Conservation (phyloP, 1,140 invertebrate species). For the Caenorhabditis tropicalis region DNA sequence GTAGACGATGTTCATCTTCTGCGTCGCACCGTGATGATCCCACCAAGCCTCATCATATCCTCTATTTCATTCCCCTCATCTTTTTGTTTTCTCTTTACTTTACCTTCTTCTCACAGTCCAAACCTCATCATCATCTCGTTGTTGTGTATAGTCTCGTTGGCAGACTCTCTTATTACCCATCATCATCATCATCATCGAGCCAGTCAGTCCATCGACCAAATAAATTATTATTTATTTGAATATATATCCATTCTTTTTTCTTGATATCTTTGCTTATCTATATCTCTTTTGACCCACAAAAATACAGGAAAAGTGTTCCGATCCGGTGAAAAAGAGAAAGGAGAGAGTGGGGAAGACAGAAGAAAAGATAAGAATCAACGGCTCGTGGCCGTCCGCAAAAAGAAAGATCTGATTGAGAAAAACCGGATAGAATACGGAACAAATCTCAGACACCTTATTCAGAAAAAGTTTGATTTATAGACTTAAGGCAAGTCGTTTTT, state of each 20-base stretch:
- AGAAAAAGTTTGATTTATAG: conserved; percentile 21
- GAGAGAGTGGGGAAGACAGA: too few species aligned
- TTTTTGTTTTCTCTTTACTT: conserved; percentile 1
- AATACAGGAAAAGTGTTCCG: conserved; percentile 34
- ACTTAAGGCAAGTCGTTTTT: background rate
- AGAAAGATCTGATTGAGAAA: background rate
- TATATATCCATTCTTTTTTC: background rate
- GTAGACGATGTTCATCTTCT: conserved; percentile 36
- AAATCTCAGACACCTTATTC: background rate
- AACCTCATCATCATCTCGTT: conserved; percentile 44
- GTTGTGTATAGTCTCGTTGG: conserved; percentile 39
- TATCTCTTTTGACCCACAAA: conserved; percentile 28
- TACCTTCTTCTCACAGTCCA: conserved; percentile 22
- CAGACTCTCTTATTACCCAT: conserved; percentile 12
- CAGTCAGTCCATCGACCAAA: conserved; percentile 38
- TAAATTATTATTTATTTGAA: conserved; percentile 46
- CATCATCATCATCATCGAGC: conserved; percentile 12
- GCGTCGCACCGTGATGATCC: conserved; percentile 35
- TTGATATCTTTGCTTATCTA: conserved; percentile 1
- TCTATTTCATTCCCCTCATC: background rate
- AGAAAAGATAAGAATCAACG: conserved; percentile 32
- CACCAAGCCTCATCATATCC: conserved; percentile 33
- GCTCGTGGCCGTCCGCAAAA: background rate
- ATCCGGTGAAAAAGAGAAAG: background rate
- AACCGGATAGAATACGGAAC: conserved; percentile 37